phyloP scores from a whole-genome alignment of 1,140 invertebrate genomes.

The Marisa cornuarietis region DNA sequence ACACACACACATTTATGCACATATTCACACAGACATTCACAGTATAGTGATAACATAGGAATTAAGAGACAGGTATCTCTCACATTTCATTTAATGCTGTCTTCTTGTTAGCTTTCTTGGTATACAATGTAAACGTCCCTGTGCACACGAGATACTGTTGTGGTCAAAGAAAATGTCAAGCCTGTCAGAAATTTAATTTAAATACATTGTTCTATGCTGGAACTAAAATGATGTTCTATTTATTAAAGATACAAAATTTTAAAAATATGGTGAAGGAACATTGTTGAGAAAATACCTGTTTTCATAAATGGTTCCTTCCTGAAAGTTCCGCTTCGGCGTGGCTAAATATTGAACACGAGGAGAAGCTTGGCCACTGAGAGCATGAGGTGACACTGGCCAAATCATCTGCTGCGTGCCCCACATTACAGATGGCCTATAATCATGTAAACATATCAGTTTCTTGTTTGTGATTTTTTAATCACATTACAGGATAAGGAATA shows the following conservation, averaged over 20 bases:
- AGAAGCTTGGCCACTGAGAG: constrained; percentile 36
- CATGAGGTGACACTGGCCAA: constrained; percentile 34
- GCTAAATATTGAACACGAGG: constrained; percentile 38
- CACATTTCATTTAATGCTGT: too few species aligned
- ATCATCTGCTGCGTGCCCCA: constrained; percentile 56
- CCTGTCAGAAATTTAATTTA: background rate
- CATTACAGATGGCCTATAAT: constrained; percentile 45
- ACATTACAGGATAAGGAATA: background rate
- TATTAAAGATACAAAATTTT: too few species aligned
- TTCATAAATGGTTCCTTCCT: constrained; percentile 31
- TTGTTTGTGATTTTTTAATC: background rate
- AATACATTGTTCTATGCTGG: background rate
- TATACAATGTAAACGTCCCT: too few species aligned
- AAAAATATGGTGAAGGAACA: background rate
- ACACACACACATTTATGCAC: too few species aligned
- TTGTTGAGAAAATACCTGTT: constrained; percentile 29
- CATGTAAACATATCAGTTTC: background rate
- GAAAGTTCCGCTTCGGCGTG: constrained; percentile 45
- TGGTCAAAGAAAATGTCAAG: background rate
- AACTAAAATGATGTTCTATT: background rate
- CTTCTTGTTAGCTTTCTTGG: too few species aligned
- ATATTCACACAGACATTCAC: too few species aligned
- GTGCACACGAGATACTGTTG: too few species aligned
- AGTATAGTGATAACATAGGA: background rate
- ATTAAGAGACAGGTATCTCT: too few species aligned